Percentiles rank a stretch among this genome's conserved stretches.
These are phyloP conservation scores for Micropoecilia bifurca DNA, from an alignment of 2,797 vertebrate genomes.

Conservation along the genomic window DNA sequence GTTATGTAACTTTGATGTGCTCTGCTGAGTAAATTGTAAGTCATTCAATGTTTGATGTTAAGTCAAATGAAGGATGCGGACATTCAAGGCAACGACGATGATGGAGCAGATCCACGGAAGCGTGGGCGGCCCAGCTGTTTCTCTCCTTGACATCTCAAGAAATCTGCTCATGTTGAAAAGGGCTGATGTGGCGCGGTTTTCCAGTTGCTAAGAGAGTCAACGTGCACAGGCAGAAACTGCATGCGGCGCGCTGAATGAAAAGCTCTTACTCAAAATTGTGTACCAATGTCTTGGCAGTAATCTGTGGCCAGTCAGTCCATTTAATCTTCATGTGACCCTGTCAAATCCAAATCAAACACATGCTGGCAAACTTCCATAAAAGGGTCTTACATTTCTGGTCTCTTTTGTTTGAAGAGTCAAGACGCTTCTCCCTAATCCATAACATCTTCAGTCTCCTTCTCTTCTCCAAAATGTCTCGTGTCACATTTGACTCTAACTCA, in stretches of 20 bases:
- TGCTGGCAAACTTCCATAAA: slow-evolving; percentile 39
- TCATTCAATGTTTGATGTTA: slow-evolving; percentile 60
- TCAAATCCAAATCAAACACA: slow-evolving; percentile 49
- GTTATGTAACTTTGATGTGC: slow-evolving; percentile 64
- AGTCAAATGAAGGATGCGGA: slow-evolving; percentile 57
- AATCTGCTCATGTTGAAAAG: slow-evolving; percentile 38
- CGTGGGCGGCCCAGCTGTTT: slow-evolving; percentile 67
- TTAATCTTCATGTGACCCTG: slow-evolving; percentile 61
- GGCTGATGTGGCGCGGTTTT: slow-evolving; percentile 70
- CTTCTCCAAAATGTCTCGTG: not conserved
- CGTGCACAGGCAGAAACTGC: slow-evolving; percentile 49
- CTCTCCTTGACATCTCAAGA: slow-evolving; percentile 49
- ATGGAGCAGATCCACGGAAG: slow-evolving; percentile 52
- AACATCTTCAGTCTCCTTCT: not conserved
- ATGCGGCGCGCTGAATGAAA: slow-evolving; percentile 35
- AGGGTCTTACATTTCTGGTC: slow-evolving; percentile 39
- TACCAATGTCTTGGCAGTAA: slow-evolving; percentile 55
- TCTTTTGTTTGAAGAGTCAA: slow-evolving; percentile 36
- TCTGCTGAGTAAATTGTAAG: slow-evolving; percentile 65
- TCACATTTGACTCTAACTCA: not conserved
- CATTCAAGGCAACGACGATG: slow-evolving; percentile 45
- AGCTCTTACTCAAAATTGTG: slow-evolving; percentile 50
- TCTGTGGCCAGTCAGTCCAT: slow-evolving; percentile 49
- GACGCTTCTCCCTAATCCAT: slow-evolving; percentile 21
- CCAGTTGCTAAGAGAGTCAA: slow-evolving; percentile 51